Percentiles rank a stretch among this genome's conserved stretches.
phyloP scores from a whole-genome alignment of 2,797 vertebrate genomes.

The Emydoidea blandingii region DNA sequence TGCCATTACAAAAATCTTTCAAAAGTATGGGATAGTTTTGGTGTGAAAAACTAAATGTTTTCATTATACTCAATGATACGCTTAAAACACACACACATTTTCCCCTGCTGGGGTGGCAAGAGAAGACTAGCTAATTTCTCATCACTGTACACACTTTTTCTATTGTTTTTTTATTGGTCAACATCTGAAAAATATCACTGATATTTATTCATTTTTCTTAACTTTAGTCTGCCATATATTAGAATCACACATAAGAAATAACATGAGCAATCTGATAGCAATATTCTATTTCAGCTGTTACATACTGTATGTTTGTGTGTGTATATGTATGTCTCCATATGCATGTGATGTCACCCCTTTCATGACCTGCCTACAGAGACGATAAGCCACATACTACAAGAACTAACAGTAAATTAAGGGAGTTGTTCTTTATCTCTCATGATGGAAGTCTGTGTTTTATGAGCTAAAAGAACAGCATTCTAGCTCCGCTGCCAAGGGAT shows the following conservation, averaged over 20 bases:
- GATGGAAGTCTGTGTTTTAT: neutral
- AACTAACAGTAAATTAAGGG: neutral
- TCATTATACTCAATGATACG: neutral
- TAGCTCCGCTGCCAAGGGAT: neutral
- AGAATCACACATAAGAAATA: neutral
- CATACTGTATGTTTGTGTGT: neutral
- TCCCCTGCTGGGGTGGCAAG: neutral
- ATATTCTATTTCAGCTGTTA: neutral
- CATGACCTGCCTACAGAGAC: neutral
- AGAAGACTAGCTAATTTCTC: neutral
- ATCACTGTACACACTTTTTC: neutral
- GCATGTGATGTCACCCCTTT: fast-evolving
- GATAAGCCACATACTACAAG: neutral
- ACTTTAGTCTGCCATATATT: constrained; percentile 34
- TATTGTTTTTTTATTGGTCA: neutral
- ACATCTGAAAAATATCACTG: neutral
- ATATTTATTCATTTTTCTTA: constrained; percentile 20
- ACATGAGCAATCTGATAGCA: constrained; percentile 12
- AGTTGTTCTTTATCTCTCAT: neutral
- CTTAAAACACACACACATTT: neutral
- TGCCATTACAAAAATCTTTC: neutral
- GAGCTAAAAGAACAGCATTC: neutral
- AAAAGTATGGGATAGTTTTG: neutral
- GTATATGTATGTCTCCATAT: fast-evolving
- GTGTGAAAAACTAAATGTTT: neutral